A percentile compares a stretch with the other conserved stretches of the same genome.
Conservation (phyloP, 1,140 invertebrate genomes). For the Belonocnema kinseyi region DNA sequence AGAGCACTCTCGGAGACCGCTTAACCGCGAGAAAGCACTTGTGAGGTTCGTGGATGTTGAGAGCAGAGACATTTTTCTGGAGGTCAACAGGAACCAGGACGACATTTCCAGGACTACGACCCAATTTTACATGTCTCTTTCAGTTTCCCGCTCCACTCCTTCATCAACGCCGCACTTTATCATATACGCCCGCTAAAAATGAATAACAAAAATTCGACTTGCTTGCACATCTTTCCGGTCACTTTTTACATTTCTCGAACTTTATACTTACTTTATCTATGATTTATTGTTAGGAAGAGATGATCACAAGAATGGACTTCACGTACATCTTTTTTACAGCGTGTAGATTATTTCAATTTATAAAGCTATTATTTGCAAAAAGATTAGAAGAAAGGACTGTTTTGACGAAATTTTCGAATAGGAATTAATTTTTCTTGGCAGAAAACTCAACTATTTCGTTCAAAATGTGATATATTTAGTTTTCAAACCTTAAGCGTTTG, state of each 20-base stretch:
- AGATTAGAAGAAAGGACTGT: too few species aligned
- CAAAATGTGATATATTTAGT: too few species aligned
- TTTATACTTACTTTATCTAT: too few species aligned
- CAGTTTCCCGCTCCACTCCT: constrained; percentile 2
- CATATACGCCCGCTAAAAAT: neutral
- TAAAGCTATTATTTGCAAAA: too few species aligned
- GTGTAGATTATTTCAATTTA: too few species aligned
- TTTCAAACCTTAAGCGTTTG: too few species aligned
- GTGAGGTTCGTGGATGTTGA: constrained; percentile 2
- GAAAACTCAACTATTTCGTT: too few species aligned
- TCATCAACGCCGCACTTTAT: constrained; percentile 7
- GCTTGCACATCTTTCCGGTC: neutral
- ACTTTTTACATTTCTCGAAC: neutral
- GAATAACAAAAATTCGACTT: constrained; percentile 2
- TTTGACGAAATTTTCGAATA: too few species aligned
- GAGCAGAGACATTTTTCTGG: constrained; percentile 24
- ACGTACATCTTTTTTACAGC: too few species aligned
- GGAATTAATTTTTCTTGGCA: too few species aligned
- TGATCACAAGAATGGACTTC: too few species aligned
- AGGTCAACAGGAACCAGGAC: constrained; percentile 21
- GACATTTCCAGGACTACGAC: constrained; percentile 20
- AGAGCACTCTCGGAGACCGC: constrained; percentile 17
- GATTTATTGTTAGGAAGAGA: too few species aligned
- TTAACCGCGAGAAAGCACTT: constrained; percentile 7
- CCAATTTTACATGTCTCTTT: constrained; percentile 20